These are phyloP conservation scores for Drosophila quadrilineata DNA, from an alignment of 1,140 invertebrate genomes.

Conservation along the genomic window DNA sequence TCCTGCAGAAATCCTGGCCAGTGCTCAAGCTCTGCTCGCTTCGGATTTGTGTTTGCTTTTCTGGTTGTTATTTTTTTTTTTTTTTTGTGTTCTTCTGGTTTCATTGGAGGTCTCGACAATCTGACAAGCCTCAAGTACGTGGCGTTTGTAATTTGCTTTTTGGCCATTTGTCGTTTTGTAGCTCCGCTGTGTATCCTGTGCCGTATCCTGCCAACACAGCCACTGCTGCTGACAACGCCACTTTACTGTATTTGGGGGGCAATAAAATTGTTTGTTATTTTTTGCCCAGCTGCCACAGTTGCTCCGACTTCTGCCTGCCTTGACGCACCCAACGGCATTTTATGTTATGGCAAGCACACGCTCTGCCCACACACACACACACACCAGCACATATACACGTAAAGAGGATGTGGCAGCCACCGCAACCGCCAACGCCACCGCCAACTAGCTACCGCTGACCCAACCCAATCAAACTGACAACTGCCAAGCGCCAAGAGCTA, in stretches of 20 bases:
- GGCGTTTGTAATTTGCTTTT: slow-evolving; percentile 49
- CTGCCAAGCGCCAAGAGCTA: no score
- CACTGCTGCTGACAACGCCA: slow-evolving; percentile 67
- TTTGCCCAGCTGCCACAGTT: slow-evolving; percentile 6
- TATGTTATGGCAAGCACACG: slow-evolving; percentile 54
- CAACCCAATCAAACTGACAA: no score
- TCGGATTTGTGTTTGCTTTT: slow-evolving; percentile 28
- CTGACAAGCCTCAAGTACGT: slow-evolving; percentile 40
- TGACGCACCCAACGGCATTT: slow-evolving; percentile 36
- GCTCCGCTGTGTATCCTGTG: background rate
- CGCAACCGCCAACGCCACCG: slow-evolving; percentile 8
- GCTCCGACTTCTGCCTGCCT: no score
- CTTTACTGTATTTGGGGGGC: slow-evolving; percentile 51
- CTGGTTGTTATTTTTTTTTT: slow-evolving; percentile 29
- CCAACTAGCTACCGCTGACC: no score
- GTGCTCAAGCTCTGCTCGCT: background rate
- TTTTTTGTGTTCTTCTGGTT: slow-evolving; percentile 7
- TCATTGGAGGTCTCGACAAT: slow-evolving; percentile 9
- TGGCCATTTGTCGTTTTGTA: slow-evolving; percentile 25
- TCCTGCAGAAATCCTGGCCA: background rate
- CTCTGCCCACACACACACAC: slow-evolving; percentile 9
- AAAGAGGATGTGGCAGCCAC: background rate
- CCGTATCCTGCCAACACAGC: slow-evolving; percentile 2
- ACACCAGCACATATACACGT: slow-evolving; percentile 1
- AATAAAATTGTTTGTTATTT: slow-evolving; percentile 55